Percentiles rank a stretch among this genome's conserved stretches.
Evolutionary conservation across 2,888 invertebrate genomes (phyloP).

Genomic region (Cheilosia urbana): DNA sequence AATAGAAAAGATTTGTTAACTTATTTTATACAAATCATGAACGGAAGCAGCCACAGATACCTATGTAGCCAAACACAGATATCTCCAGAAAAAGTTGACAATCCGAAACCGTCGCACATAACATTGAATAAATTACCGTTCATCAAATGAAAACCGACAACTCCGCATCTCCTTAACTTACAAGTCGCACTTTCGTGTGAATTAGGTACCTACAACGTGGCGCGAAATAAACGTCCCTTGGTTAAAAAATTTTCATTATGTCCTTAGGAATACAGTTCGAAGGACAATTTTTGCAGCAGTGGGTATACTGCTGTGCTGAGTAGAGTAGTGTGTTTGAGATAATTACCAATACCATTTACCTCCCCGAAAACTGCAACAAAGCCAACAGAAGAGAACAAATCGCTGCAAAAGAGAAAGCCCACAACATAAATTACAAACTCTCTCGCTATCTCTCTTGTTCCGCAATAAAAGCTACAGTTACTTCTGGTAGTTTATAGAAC

Average conservation of each 20-base stretch:
- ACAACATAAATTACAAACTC: constrained; percentile 1
- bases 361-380: constrained; percentile 6
- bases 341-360: neutral
- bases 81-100: too few relatives aligned
- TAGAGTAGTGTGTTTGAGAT: neutral
- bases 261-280: constrained; percentile 1
- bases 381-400: constrained; percentile 23
- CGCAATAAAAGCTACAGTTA: neutral
- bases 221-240: neutral
- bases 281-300: constrained; percentile 19
- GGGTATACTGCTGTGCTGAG: too few relatives aligned
- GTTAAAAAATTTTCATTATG: constrained; percentile 21
- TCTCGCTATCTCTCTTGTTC: constrained; percentile 15
- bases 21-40: too few relatives aligned
- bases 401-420: constrained; percentile 36
- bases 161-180: neutral
- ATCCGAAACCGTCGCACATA: too few relatives aligned
- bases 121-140: too few relatives aligned
- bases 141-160: neutral
- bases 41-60: too few relatives aligned
- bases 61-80: too few relatives aligned
- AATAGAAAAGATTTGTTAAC: too few relatives aligned
- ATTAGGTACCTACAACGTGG: too few relatives aligned
- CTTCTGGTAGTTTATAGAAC: neutral
- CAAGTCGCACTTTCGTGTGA: neutral